These are phyloP conservation scores for Agriotes lineatus DNA, from an alignment of 2,888 invertebrate species.

Conservation along the genomic window DNA sequence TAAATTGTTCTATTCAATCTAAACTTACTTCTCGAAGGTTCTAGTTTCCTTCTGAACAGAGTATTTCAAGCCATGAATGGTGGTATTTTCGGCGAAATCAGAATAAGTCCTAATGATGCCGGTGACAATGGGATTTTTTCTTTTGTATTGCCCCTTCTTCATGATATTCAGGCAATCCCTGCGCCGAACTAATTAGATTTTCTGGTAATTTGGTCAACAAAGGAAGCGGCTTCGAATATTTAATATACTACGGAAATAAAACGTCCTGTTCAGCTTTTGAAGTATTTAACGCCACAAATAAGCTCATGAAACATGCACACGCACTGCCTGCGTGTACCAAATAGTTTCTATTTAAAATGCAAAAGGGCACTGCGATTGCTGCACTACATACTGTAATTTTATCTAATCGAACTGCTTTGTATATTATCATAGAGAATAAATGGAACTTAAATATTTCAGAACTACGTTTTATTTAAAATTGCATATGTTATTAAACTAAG, in stretches of 20 bases:
- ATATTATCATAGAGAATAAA: too few species aligned
- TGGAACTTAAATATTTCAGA: too few species aligned
- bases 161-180: neutral
- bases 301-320: slow-evolving; percentile 35
- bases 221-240: slow-evolving; percentile 34
- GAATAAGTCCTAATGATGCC: slow-evolving; percentile 52
- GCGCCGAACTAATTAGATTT: slow-evolving; percentile 1
- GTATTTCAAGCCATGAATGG: slow-evolving; percentile 61
- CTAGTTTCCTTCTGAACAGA: slow-evolving; percentile 51
- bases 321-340: slow-evolving; percentile 8
- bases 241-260: slow-evolving; percentile 37
- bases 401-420: too few species aligned
- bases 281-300: slow-evolving; percentile 39
- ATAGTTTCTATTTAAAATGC: slow-evolving; percentile 7
- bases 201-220: slow-evolving; percentile 23
- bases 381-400: too few species aligned
- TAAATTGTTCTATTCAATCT: neutral
- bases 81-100: slow-evolving; percentile 60
- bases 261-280: slow-evolving; percentile 36
- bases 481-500: too few species aligned
- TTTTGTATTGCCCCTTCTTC: neutral
- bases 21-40: slow-evolving; percentile 53
- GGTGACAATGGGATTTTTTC: neutral
- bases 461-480: too few species aligned
- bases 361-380: neutral